These are phyloP conservation scores for Lamellibrachia luymesi DNA, from an alignment of 1,140 invertebrate genomes.

Conservation along the genomic window DNA sequence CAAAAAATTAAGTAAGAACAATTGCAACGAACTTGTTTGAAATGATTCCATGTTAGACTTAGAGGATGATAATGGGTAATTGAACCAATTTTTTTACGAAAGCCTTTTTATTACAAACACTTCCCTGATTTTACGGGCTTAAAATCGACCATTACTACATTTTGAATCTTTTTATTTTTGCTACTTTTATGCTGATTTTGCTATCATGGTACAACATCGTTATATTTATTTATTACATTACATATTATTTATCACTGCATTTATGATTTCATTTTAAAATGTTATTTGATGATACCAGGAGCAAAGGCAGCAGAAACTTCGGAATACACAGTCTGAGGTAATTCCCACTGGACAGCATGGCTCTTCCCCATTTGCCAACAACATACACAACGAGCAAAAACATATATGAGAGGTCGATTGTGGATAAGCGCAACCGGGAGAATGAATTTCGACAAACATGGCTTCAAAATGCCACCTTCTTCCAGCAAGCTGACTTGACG, in stretches of 20 bases:
- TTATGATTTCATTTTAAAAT: background rate
- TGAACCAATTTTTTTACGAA: no score
- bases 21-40: no score
- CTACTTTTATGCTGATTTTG: background rate
- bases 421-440: constrained; percentile 42
- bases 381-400: constrained; percentile 51
- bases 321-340: background rate
- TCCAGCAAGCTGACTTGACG: constrained; percentile 33
- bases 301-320: background rate
- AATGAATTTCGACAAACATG: constrained; percentile 46
- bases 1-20: no score
- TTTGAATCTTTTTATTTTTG: background rate
- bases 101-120: no score
- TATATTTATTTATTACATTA: background rate
- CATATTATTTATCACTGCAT: background rate
- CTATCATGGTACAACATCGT: background rate
- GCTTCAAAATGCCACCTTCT: constrained; percentile 39
- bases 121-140: background rate
- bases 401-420: constrained; percentile 50
- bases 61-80: no score
- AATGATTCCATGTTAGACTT: no score
- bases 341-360: constrained; percentile 35
- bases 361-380: constrained; percentile 45
- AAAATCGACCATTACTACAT: background rate
- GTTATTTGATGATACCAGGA: background rate